Evolutionary conservation across 64 coral and sea anemone species (phyloP), one percentile per base, ranked within the genome.

Genomic region (Pocillopora damicornis): DNA sequence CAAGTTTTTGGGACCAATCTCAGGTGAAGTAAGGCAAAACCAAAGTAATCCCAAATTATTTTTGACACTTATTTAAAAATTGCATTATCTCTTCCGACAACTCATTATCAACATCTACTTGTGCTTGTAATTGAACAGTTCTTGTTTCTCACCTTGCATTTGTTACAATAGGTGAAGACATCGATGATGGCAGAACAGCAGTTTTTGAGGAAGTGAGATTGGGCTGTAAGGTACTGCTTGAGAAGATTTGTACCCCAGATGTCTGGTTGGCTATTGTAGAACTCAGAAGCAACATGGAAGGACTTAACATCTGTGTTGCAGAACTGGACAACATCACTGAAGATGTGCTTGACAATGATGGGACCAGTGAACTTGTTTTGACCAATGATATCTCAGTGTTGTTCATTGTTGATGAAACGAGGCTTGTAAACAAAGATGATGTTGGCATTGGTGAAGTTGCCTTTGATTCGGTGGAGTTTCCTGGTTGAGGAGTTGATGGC

Each of bases 111-210:
- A 51, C 7, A 1, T 51, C 42, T 51, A 7, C 42, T 4, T 51
- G 42, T 51, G 15, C 17, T 10, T 9, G 15, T 56, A 56, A 56
- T 4, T 56, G 22, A 26, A 63, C 4, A 9, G 12, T 12, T 60
- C 20, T 67, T n/a, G 5, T 9, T 61, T 60, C 88, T 83, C 36
- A 90, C 89, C 78, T 76, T 85, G 74, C 82, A 58, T 59, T 77
- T 86, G 89, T 91, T 11, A 86, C 57, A 74, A 86, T 12, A 12
- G 74, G 89, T 23, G 79, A 79, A 23, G 89, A 62, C 25, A 76
- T 77, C 20, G 86, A 69, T 23, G 80, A 68, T 75, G 82, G 63
- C 38, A 68, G 37, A 13, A 58, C 1, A 58, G 72, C 81, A 57
- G 20, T 20, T 85, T 37, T 57, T 22, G n/a, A 11, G 15, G 81